A percentile compares a stretch with the other conserved stretches of the same genome.
Evolutionary conservation across 2,888 invertebrate species (phyloP).

Genomic region (Nemotelus nigrinus): DNA sequence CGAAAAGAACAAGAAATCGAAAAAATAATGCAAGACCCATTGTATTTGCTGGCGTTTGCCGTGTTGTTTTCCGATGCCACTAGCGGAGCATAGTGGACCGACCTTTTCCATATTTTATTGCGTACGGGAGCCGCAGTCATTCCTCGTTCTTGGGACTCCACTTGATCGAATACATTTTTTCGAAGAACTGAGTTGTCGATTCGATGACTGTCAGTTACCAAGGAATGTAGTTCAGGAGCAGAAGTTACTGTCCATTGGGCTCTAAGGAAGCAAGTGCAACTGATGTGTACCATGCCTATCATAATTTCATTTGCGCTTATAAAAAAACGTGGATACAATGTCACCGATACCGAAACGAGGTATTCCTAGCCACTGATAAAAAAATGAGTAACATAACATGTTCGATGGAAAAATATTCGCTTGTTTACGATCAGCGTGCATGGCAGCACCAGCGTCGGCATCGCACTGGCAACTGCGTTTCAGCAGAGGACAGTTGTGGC

Average conservation of each 20-base stretch:
- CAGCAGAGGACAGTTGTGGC: conserved; percentile 28
- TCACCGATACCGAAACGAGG: too few species aligned
- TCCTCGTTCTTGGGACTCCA: not conserved
- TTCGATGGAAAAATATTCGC: too few species aligned
- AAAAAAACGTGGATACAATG: too few species aligned
- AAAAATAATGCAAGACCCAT: conserved; percentile 26
- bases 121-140: conserved; percentile 46
- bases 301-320: too few species aligned
- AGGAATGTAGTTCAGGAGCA: not conserved
- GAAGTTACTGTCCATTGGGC: not conserved
- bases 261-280: too few species aligned
- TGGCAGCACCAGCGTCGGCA: conserved; percentile 4
- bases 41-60: conserved; percentile 10
- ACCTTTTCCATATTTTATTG: conserved; percentile 49
- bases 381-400: too few species aligned
- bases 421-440: not conserved
- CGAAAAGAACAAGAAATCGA: conserved; percentile 41
- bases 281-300: too few species aligned
- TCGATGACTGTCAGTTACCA: not conserved
- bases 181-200: not conserved
- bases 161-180: not conserved
- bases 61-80: not conserved
- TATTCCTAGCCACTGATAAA: too few species aligned
- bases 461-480: conserved; percentile 8
- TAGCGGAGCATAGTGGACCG: conserved; percentile 24